These are phyloP conservation scores for Tragelaphus imberbis DNA, from an alignment of 2,113 vertebrate genomes.

Conservation along the genomic window DNA sequence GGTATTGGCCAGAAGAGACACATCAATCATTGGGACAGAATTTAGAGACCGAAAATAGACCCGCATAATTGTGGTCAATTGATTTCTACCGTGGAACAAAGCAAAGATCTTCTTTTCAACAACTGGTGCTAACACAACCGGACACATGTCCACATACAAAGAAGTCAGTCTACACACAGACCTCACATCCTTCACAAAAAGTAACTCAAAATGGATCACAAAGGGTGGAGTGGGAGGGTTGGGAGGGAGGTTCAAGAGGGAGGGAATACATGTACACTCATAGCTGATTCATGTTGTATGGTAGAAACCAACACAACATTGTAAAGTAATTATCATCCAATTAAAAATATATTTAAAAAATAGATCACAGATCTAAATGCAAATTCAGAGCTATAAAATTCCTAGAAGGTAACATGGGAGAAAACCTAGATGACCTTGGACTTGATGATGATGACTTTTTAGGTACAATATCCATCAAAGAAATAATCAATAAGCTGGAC, in stretches of 20 bases:
- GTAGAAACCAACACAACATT: background rate
- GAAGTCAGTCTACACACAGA: background rate
- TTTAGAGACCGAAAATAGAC: background rate
- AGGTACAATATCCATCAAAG: background rate
- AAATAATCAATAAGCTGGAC: background rate
- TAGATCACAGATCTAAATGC: background rate
- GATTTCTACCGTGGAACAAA: too few relatives aligned
- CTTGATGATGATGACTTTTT: background rate
- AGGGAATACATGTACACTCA: background rate
- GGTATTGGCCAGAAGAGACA: background rate
- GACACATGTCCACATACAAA: background rate
- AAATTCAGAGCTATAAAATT: background rate
- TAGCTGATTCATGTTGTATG: background rate
- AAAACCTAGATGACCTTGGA: background rate
- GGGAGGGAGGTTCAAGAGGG: background rate
- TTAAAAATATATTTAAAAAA: background rate
- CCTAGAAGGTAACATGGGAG: background rate
- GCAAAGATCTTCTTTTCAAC: background rate
- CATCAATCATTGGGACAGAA: background rate
- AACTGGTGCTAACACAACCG: background rate
- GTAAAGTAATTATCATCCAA: background rate
- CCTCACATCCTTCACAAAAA: background rate
- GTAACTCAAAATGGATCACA: background rate
- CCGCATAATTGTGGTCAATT: too few relatives aligned
- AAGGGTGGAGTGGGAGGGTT: background rate